Evolutionary conservation across 2,113 vertebrate genomes (phyloP), one percentile per base, ranked within the genome.

Genomic region (Periophthalmus modestus): DNA sequence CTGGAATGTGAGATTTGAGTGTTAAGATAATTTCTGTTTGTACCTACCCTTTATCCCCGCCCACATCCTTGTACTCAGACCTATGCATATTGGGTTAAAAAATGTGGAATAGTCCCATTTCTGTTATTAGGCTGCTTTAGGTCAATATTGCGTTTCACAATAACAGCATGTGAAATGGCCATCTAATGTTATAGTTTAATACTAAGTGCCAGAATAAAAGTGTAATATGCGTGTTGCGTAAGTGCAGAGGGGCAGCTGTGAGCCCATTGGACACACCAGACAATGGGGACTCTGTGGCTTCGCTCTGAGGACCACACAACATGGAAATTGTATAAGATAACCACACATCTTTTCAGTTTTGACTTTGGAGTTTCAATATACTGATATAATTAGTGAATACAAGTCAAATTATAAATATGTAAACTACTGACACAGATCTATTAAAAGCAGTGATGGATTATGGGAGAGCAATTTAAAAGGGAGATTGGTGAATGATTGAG

Each of bases 401-500:
- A 43, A 43, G 62, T 36, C 7, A n/a, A 33, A 65, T n/a, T 36
- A 43, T 12, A 0, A 36, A 39, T 12, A 39, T 21, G 34, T 39
- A 11, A 65, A 39, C 16, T 10, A 65, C 16, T 43, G 19, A n/a
- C 62, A 43, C 16, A 65, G 3, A n/a, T n/a, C 34, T n/a, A n/a
- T 39, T n/a, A 4, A 21, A 65, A 36, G 34, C 34, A 65, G 4
- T 65, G 62, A 65, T 65, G 62, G 62, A 65, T 39, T n/a, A 59
- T 67, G 62, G 62, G 71, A 34, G 46, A 52, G 77, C 65, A 11
- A n/a, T 59, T 34, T 23, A 54, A 73, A 66, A 28, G 65, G 4
- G 12, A 34, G 67, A 71, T 36, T 9, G 57, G 74, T 65, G 43
- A 75, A 77, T 62, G 70, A 66, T 71, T 65, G 62, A 62, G 57